These are phyloP conservation scores for Phlogophora meticulosa DNA, from an alignment of 2,888 invertebrate species.

Conservation along the genomic window DNA sequence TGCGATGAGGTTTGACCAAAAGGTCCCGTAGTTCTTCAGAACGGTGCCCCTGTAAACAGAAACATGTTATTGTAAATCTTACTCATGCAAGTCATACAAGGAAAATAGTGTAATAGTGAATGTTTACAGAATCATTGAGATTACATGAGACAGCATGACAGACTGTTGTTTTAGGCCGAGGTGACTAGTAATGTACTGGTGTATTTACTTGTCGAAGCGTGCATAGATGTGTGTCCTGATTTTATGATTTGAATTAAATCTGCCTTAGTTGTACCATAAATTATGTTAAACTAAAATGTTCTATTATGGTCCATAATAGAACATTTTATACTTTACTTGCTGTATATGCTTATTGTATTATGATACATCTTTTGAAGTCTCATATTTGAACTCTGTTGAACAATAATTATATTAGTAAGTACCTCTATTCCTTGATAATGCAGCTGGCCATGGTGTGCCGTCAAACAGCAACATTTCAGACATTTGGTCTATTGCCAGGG, in stretches of 20 bases:
- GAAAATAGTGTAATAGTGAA: constrained; percentile 28
- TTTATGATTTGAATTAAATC: constrained; percentile 20
- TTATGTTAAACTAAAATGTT: too few species aligned
- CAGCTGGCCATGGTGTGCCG: too few species aligned
- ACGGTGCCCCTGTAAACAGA: constrained; percentile 93
- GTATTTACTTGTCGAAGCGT: constrained; percentile 30
- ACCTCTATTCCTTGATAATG: too few species aligned
- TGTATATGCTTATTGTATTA: too few species aligned
- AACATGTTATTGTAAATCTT: constrained; percentile 27
- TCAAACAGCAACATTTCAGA: too few species aligned
- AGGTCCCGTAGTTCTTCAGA: constrained; percentile 94
- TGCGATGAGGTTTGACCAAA: constrained; percentile 94
- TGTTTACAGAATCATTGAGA: constrained; percentile 26
- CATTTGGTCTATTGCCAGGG: too few species aligned
- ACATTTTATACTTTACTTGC: too few species aligned
- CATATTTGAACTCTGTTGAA: too few species aligned
- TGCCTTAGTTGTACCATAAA: constrained; percentile 1
- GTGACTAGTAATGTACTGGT: not conserved
- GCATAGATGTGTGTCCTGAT: not conserved
- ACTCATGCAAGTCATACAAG: constrained; percentile 39
- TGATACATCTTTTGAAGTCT: too few species aligned
- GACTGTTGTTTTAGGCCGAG: constrained; percentile 15
- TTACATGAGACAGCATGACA: not conserved
- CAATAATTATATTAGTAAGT: too few species aligned
- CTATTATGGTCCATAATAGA: too few species aligned